Base-by-base conservation (phyloP, 2,113 vertebrate species). In the Myotis yumanensis region DNA sequence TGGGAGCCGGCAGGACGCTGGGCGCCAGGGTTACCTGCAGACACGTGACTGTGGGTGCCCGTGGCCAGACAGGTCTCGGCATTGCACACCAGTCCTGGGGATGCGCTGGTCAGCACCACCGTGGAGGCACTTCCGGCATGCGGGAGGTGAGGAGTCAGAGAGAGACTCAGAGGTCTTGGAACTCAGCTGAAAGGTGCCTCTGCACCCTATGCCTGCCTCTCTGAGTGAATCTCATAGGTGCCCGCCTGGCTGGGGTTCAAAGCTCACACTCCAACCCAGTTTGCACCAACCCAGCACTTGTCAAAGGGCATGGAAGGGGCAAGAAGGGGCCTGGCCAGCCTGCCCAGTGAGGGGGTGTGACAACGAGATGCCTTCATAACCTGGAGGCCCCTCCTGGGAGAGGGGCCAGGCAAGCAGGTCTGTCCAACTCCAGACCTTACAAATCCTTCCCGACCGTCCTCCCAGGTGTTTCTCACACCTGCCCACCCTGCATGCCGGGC, bases 401-500 rank as follows among this genome's bases (percentile, higher is more conserved):
- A 83, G 11, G 10, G 17, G 32, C n/a, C 43, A n/a, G 57, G 14
- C 30, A 22, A 52, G 71, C 37, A 59, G 40, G 43, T 16, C 59
- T 57, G 20, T 17, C 62, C 23, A 35, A 28, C 73, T 40, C n/a
- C 0, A 0, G 40, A n/a, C 6, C 2, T 18, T 23, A 54, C 11
- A 35, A 28, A 12, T 23, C 17, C 75, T 77, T 30, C 92, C 54
- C 25, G 18, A 16, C 52, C n/a, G 3, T 28, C 28, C 43, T 35
- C 52, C 20, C 20, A 3, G 40, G 18, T 0, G 0, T 16, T 84
- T 79, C 51, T 35, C 52, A 3, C 5, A 20, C 12, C 22, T 0
- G n/a, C 35, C 43, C 4, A 8, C 11, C 1, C 51, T n/a, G 40
- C 54, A 40, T 1, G 0, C 25, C 18, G 4, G n/a, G 73, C n/a